Conservation (phyloP, 2,888 invertebrate genomes). For the Quadriops clusia region DNA sequence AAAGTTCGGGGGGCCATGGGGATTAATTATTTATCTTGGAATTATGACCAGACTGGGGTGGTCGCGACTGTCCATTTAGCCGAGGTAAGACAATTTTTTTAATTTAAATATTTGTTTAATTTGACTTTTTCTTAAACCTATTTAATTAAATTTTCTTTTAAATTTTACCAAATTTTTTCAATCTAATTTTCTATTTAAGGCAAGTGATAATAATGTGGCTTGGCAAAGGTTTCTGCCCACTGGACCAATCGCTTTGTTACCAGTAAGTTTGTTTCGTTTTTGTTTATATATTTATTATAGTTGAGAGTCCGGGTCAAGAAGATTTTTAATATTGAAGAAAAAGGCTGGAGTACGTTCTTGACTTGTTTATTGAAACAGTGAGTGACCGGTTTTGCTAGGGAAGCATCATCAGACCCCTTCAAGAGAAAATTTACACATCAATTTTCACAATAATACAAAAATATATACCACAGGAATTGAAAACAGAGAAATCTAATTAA, state of each 20-base stretch:
- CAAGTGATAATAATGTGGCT: conserved; percentile 69
- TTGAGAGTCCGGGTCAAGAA: no score
- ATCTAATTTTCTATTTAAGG: conserved; percentile 43
- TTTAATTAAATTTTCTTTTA: neutral
- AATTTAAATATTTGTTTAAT: conserved; percentile 3
- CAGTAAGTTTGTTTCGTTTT: conserved; percentile 40
- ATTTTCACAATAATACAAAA: no score
- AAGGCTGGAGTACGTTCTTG: no score
- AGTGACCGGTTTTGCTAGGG: no score
- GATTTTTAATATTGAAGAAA: no score
- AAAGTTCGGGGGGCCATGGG: conserved; percentile 72
- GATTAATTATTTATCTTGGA: conserved; percentile 67
- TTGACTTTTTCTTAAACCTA: neutral
- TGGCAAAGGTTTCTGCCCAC: conserved; percentile 93
- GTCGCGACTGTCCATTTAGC: conserved; percentile 80
- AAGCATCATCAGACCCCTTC: no score
- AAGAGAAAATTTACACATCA: no score
- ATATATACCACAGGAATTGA: no score
- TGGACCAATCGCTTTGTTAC: conserved; percentile 87
- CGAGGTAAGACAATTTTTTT: conserved; percentile 45
- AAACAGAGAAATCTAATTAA: no score
- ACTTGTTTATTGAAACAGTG: no score
- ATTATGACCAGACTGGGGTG: conserved; percentile 82
- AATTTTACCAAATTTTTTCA: conserved; percentile 7
- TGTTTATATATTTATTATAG: conserved; percentile 4